Conservation (phyloP, 2,888 invertebrate species). For the Vanessa cardui region DNA sequence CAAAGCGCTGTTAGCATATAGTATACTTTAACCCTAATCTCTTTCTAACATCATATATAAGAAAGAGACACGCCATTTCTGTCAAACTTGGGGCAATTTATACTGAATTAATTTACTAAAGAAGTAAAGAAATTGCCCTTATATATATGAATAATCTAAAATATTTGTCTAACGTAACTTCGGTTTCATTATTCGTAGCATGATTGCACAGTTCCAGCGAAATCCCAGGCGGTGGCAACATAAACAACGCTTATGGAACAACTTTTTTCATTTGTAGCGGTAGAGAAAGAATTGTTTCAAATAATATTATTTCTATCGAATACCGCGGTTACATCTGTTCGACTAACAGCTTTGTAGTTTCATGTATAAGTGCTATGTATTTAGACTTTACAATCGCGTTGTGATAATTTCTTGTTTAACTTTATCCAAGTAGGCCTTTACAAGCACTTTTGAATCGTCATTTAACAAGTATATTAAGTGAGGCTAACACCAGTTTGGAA, state of each 20-base stretch:
- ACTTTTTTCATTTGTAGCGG: slow-evolving; percentile 29
- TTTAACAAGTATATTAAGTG: no score
- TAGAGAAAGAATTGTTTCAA: slow-evolving; percentile 6
- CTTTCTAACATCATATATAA: no score
- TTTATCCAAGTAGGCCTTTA: no score
- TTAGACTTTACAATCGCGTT: background rate
- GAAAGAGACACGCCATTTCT: no score
- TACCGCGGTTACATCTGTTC: background rate
- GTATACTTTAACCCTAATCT: no score
- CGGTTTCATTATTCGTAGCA: background rate
- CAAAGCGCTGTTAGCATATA: no score
- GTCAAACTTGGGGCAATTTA: no score
- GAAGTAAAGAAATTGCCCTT: background rate
- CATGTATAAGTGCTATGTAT: background rate
- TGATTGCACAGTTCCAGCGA: background rate
- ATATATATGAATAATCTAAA: background rate
- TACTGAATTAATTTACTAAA: no score
- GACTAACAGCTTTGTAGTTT: background rate
- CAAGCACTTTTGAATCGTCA: no score
- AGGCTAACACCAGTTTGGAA: no score
- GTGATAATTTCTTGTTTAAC: no score
- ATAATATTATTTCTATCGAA: background rate
- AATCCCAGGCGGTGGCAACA: slow-evolving; percentile 23
- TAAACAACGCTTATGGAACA: slow-evolving; percentile 32
- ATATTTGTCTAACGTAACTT: background rate